Percentiles rank a stretch among this genome's conserved stretches.
Evolutionary conservation across 2,888 invertebrate genomes (phyloP).

Genomic region (Cataglyphis altisquamis): DNA sequence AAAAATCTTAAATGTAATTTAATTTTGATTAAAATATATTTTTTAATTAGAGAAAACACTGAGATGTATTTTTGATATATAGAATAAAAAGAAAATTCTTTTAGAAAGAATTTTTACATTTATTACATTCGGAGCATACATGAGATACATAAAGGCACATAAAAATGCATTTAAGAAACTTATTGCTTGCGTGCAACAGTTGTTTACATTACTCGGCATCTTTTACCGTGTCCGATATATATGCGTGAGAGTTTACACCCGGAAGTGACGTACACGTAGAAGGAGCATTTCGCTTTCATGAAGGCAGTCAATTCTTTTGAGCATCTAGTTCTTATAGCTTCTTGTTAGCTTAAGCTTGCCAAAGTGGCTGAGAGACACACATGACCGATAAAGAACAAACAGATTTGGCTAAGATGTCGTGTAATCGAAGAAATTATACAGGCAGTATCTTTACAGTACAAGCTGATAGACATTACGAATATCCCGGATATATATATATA

Average conservation of each 20-base stretch:
- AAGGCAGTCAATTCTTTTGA: neutral
- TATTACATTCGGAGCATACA: neutral
- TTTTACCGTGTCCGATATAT: neutral
- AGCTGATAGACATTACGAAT: neutral
- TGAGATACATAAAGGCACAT: neutral
- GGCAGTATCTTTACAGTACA: neutral
- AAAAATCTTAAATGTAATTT: neutral
- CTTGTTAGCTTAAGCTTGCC: neutral
- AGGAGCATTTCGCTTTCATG: constrained; percentile 2
- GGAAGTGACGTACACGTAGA: constrained; percentile 6
- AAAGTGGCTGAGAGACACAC: neutral
- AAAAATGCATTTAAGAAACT: neutral
- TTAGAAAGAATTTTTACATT: neutral
- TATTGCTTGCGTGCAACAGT: neutral
- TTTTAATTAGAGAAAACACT: neutral
- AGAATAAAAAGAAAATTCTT: neutral
- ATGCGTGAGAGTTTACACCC: neutral
- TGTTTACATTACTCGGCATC: constrained; percentile 24
- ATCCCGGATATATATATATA: constrained; percentile 8
- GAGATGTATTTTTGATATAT: neutral
- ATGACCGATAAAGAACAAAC: neutral
- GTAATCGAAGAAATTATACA: constrained; percentile 17
- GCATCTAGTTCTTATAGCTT: neutral
- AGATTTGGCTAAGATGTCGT: neutral
- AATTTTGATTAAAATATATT: neutral